Conservation (phyloP, 2,888 invertebrate genomes). For the Aphodius granarius region DNA sequence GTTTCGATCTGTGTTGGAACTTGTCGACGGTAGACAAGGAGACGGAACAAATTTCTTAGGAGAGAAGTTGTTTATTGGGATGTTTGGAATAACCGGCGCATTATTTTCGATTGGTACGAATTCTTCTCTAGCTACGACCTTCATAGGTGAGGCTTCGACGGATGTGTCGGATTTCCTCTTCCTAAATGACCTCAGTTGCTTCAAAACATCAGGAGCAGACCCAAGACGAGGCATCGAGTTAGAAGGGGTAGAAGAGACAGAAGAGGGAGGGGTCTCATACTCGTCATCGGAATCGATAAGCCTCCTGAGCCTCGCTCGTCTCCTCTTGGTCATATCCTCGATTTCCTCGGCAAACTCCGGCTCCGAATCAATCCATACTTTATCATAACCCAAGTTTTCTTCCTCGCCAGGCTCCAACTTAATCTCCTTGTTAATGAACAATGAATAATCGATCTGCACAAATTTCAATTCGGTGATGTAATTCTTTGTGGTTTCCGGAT, state of each 20-base stretch:
- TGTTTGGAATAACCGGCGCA: too few relatives aligned
- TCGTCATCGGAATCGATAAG: slow-evolving; percentile 16
- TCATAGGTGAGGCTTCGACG: slow-evolving; percentile 10
- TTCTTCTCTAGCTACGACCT: too few relatives aligned
- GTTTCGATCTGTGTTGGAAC: background rate
- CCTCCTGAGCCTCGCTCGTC: slow-evolving; percentile 55
- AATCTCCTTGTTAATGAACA: slow-evolving; percentile 52
- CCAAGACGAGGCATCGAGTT: slow-evolving; percentile 28
- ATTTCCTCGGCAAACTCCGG: slow-evolving; percentile 41
- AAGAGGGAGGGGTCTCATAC: background rate
- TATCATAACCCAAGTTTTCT: slow-evolving; percentile 22
- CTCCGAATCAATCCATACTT: slow-evolving; percentile 51
- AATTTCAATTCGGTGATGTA: slow-evolving; percentile 73
- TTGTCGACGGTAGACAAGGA: background rate
- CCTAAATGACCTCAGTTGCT: slow-evolving; percentile 58
- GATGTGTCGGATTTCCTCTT: slow-evolving; percentile 39
- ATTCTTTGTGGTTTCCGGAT: slow-evolving; percentile 63
- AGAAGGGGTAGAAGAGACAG: background rate
- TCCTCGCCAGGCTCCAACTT: slow-evolving; percentile 61
- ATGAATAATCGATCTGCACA: slow-evolving; percentile 70
- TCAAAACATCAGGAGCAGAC: slow-evolving; percentile 58
- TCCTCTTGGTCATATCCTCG: slow-evolving; percentile 58
- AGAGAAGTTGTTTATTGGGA: too few relatives aligned
- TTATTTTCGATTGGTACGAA: too few relatives aligned
- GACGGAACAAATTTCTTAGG: background rate